Evolutionary conservation across 2,888 invertebrate genomes (phyloP).

Genomic region (Pteria penguin): DNA sequence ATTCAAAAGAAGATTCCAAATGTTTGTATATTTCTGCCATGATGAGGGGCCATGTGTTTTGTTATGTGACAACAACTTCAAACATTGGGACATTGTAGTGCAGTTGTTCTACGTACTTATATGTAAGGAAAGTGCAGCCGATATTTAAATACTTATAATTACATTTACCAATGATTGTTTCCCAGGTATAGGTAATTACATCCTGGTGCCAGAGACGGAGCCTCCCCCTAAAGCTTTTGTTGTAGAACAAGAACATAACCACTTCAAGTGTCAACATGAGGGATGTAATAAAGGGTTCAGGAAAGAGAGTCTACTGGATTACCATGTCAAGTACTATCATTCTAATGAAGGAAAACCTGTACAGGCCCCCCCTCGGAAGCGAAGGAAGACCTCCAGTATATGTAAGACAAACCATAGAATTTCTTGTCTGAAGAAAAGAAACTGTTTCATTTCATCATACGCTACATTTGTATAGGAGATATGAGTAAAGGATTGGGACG

Average conservation of each 20-base stretch:
- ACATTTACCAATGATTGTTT: too few species aligned
- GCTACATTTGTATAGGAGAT: too few species aligned
- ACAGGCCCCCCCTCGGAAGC: conserved; percentile 51
- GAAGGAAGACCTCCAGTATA: conserved; percentile 68
- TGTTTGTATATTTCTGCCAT: too few species aligned
- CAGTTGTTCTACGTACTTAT: too few species aligned
- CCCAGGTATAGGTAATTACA: conserved; percentile 5
- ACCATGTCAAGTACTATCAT: conserved; percentile 97
- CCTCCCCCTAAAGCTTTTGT: conserved; percentile 76
- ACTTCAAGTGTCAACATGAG: conserved; percentile 78
- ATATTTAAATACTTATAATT: not conserved
- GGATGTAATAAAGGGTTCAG: conserved; percentile 94
- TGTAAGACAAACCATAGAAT: conserved; percentile 65
- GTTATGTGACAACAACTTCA: too few species aligned
- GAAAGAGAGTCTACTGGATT: conserved; percentile 92
- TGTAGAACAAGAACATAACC: conserved; percentile 79
- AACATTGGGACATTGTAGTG: too few species aligned
- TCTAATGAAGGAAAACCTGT: conserved; percentile 58
- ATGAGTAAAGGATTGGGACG: too few species aligned
- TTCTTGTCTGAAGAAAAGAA: too few species aligned
- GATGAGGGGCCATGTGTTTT: too few species aligned
- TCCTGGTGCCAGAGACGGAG: conserved; percentile 23
- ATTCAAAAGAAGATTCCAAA: too few species aligned
- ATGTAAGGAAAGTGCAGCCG: not conserved
- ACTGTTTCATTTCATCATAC: too few species aligned